Percentiles rank a stretch among this genome's conserved stretches.
Conservation (phyloP, 1,140 invertebrate species). For the Riptortus pedestris region DNA sequence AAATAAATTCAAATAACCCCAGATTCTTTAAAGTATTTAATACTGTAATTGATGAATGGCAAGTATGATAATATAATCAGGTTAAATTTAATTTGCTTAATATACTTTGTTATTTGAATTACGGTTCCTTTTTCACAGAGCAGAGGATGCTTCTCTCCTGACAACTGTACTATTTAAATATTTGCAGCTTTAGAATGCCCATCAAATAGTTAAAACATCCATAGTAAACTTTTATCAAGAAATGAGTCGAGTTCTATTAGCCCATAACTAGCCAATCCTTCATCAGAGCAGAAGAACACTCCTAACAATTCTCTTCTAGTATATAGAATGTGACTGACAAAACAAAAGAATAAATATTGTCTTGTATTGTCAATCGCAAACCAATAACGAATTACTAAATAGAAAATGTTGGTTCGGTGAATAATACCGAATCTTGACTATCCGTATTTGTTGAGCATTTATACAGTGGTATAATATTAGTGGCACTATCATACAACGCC, state of each 20-base stretch:
- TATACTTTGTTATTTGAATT: too few relatives aligned
- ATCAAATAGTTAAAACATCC: not conserved
- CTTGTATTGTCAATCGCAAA: conserved; percentile 14
- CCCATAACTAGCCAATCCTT: not conserved
- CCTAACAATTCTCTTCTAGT: not conserved
- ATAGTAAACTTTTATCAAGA: not conserved
- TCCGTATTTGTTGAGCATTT: conserved; percentile 15
- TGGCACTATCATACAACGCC: conserved; percentile 19
- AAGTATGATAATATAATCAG: too few relatives aligned
- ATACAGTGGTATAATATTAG: conserved; percentile 20
- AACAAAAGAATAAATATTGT: conserved; percentile 18
- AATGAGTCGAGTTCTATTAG: not conserved
- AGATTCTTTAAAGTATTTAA: too few relatives aligned
- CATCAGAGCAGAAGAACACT: not conserved
- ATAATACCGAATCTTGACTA: conserved; percentile 16
- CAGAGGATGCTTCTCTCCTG: too few relatives aligned
- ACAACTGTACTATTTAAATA: not conserved
- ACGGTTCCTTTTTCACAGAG: too few relatives aligned
- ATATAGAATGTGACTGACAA: conserved; percentile 17
- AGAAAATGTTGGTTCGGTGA: not conserved
- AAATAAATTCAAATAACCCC: too few relatives aligned
- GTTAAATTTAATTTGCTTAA: too few relatives aligned
- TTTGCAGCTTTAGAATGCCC: not conserved
- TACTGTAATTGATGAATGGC: too few relatives aligned
- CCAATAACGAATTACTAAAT: not conserved